Base-by-base conservation (phyloP, 2,888 invertebrate species). In the Crossocerus cetratus region DNA sequence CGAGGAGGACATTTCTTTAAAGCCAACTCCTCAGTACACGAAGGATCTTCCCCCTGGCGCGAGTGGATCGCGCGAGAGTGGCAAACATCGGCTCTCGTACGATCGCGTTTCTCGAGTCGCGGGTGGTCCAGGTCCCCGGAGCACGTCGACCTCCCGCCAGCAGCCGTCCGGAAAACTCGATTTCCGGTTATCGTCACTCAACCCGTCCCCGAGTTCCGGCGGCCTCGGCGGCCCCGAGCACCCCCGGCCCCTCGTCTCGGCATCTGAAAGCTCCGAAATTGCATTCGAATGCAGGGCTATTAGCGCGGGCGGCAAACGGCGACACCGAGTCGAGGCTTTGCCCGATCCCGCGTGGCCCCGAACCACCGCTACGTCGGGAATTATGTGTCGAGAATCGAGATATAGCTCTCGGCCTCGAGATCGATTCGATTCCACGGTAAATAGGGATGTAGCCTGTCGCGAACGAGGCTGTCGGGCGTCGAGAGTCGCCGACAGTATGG, bases 171-270 rank as follows among this genome's bases (percentile, higher is more conserved):
- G 78, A 79, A 84, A 86, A 86, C 81, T 86, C 84, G 82, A 86
- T 87, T 86, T 86, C 84, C 84, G 86, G 74, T 86, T 84, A 83
- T 83, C 83, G 79, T 80, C 82, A 76, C 76, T 80, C 83, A 78
- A 32, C 32, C 74, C 79, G 65, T 58, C 66, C 74, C 32, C 67
- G 21, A 14, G 13, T 32, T 22, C 62, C 58, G 1, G 54, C 49
- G 22, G 57, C 69, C n/a, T n/a, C 56, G 20, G 43, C 32, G 53
- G 63, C 57, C 21, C 42, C 59, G 8, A 2, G 56, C 43, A 23
- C 64, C 43, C 16, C 57, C 56, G 14, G 5, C 53, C 54, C 55
- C 20, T 13, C 32, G 49, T 23, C 32, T n/a, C 49, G 53, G 56
- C 4, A 32, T 66, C 23, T 78, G 79, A 80, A 81, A 80, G 82